Percentiles rank a stretch among this genome's conserved stretches.
Conservation (phyloP, 2,113 vertebrate species). For the Carlito syrichta region DNA sequence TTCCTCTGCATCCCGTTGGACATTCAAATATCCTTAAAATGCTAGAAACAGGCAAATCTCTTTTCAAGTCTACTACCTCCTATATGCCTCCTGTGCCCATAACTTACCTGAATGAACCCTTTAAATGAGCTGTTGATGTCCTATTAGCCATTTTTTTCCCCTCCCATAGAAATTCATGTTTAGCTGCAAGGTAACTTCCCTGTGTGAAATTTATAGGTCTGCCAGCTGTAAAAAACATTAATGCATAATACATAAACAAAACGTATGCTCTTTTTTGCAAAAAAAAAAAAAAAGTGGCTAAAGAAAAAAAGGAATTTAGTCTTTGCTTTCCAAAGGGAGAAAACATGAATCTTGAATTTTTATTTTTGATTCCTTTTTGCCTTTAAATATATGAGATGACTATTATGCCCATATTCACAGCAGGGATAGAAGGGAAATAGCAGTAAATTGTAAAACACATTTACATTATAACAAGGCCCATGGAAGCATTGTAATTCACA, state of each 20-base stretch:
- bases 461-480: conserved; percentile 63
- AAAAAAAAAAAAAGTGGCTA: background rate
- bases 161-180: conserved; percentile 32
- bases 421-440: background rate
- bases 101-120: conserved; percentile 12
- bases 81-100: background rate
- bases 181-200: conserved; percentile 39
- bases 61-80: background rate
- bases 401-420: conserved; percentile 33
- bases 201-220: conserved; percentile 50
- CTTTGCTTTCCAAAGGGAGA: conserved; percentile 39
- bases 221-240: conserved; percentile 52
- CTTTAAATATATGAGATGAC: conserved; percentile 35
- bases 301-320: background rate
- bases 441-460: conserved; percentile 63
- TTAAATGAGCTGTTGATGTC: conserved; percentile 48
- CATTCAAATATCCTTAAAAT: background rate
- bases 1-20: background rate
- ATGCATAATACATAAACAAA: conserved; percentile 60
- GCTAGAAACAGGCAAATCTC: background rate
- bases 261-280: accelerated
- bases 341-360: conserved; percentile 33
- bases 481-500: conserved; percentile 63
- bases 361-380: conserved; percentile 50
- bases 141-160: background rate